phyloP scores from a whole-genome alignment of 2,888 invertebrate genomes.

The Tachina fera region DNA sequence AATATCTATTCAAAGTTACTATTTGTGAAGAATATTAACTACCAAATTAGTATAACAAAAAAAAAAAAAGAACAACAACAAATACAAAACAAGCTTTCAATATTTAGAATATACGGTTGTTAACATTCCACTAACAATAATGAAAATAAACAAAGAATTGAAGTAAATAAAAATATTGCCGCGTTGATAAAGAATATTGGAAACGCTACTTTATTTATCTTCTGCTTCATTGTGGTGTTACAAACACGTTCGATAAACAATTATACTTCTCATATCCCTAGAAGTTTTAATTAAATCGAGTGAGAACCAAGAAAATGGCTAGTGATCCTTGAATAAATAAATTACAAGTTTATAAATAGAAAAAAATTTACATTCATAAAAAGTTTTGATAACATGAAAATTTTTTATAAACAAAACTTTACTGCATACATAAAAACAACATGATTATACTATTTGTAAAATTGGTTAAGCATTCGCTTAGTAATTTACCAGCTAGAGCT shows the following conservation, averaged over 20 bases:
- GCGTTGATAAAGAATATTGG: background rate
- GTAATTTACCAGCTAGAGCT: background rate
- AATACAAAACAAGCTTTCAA: background rate
- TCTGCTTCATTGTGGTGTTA: background rate
- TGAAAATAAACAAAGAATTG: background rate
- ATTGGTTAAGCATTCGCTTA: background rate
- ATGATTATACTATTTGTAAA: background rate
- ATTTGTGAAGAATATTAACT: conserved; percentile 8
- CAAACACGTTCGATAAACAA: background rate
- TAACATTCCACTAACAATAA: background rate
- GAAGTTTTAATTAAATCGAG: background rate
- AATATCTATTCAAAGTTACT: background rate
- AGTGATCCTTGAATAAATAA: conserved; percentile 53
- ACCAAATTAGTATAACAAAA: conserved; percentile 13
- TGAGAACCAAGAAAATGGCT: conserved; percentile 36
- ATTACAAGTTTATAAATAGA: background rate
- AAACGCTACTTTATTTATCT: background rate
- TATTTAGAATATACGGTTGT: background rate
- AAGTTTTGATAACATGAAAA: conserved; percentile 6
- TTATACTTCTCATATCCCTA: background rate
- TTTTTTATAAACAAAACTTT: background rate
- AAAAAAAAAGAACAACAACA: background rate
- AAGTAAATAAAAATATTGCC: background rate
- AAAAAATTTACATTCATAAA: background rate
- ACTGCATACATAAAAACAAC: background rate